phyloP scores from a whole-genome alignment of 2,888 invertebrate genomes.

The Chrysotoxum bicinctum region DNA sequence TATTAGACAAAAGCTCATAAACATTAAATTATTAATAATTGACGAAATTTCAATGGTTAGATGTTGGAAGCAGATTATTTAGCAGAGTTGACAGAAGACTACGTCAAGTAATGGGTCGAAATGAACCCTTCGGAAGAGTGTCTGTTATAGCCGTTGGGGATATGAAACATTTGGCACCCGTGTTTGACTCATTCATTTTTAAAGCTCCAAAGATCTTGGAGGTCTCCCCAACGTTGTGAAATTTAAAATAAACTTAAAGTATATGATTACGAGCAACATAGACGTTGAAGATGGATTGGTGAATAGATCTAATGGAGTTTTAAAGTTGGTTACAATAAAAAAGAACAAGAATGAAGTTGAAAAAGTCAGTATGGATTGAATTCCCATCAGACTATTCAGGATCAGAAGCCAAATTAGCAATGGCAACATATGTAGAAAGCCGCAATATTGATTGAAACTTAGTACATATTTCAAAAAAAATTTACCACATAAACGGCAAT shows the following conservation, averaged over 20 bases:
- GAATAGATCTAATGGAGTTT: not conserved
- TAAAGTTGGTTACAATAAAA: not conserved
- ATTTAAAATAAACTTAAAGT: constrained; percentile 1
- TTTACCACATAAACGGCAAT: not conserved
- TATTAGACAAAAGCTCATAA: too few relatives aligned
- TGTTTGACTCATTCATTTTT: too few relatives aligned
- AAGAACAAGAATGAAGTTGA: not conserved
- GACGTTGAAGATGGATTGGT: constrained; percentile 23
- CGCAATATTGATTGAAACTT: not conserved
- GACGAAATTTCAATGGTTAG: too few relatives aligned
- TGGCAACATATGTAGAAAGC: not conserved
- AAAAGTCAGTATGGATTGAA: not conserved
- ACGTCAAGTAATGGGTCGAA: too few relatives aligned
- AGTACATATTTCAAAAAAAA: not conserved
- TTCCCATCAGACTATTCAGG: not conserved
- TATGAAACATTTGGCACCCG: too few relatives aligned
- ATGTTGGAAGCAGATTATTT: too few relatives aligned
- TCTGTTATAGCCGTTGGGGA: too few relatives aligned
- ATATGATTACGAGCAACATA: constrained; percentile 15
- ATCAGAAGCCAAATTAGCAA: not conserved
- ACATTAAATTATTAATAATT: too few relatives aligned
- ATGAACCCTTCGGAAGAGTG: too few relatives aligned
- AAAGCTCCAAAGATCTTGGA: not conserved
- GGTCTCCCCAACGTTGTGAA: not conserved
- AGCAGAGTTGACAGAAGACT: too few relatives aligned